These are phyloP conservation scores for Callorhinus ursinus DNA, from an alignment of 2,113 vertebrate species.

Conservation along the genomic window DNA sequence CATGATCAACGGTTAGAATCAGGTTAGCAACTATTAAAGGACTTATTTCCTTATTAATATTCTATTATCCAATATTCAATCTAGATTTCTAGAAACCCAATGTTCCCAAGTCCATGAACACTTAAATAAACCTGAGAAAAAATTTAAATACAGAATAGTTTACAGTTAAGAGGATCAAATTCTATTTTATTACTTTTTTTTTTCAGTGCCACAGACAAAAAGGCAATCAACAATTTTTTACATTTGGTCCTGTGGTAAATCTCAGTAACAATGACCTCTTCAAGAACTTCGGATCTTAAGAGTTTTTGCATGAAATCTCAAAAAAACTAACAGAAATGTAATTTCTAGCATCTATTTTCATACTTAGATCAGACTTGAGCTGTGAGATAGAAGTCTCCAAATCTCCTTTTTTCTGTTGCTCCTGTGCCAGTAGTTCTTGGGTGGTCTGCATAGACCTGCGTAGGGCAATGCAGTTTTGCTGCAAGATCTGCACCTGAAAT, in stretches of 20 bases:
- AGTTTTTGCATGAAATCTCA: neutral
- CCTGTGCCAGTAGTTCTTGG: conserved; percentile 78
- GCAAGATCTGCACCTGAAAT: conserved; percentile 85
- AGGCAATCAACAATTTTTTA: neutral
- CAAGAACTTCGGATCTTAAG: neutral
- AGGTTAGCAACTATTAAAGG: neutral
- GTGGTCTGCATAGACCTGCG: conserved; percentile 75
- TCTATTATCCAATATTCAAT: neutral
- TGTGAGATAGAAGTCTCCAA: conserved; percentile 78
- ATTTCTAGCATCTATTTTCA: neutral
- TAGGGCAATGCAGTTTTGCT: conserved; percentile 81
- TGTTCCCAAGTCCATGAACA: neutral
- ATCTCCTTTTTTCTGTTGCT: conserved; percentile 71
- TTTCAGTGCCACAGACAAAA: neutral
- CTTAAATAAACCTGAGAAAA: neutral
- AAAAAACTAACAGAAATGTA: neutral
- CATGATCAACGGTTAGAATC: neutral
- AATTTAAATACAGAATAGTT: neutral
- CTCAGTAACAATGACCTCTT: neutral
- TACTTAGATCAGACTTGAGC: conserved; percentile 85
- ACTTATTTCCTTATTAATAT: neutral
- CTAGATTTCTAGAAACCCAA: conserved; percentile 27
- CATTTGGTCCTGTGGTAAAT: neutral
- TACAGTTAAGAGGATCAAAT: conserved; percentile 12
- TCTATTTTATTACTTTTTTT: neutral